Percentiles rank a stretch among this genome's conserved stretches.
phyloP scores from a whole-genome alignment of 2,888 invertebrate species.

The Heteromyza rotundicornis region DNA sequence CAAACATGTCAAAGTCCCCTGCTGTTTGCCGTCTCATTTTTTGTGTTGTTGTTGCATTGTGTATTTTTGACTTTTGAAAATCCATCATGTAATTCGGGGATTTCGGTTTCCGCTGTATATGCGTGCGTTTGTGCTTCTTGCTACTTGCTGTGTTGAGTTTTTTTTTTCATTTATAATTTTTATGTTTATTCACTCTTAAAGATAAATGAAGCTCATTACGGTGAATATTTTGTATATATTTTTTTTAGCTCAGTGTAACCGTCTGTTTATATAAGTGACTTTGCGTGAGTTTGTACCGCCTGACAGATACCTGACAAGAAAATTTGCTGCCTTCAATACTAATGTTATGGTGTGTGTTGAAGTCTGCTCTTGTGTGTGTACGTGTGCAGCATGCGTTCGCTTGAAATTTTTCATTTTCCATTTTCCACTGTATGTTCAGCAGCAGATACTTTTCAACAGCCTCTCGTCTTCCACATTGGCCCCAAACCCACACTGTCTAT shows the following conservation, averaged over 20 bases:
- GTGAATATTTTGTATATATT: too few relatives aligned
- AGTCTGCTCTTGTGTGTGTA: too few relatives aligned
- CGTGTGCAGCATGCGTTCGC: too few relatives aligned
- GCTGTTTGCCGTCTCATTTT: neutral
- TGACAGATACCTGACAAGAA: too few relatives aligned
- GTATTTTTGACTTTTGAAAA: conserved; percentile 38
- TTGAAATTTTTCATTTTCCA: too few relatives aligned
- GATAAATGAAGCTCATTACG: neutral
- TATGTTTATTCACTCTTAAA: neutral
- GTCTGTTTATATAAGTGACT: neutral
- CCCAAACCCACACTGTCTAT: too few relatives aligned
- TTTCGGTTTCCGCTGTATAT: conserved; percentile 21
- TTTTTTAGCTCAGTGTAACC: too few relatives aligned
- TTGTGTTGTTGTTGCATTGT: neutral
- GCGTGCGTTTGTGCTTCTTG: conserved; percentile 14
- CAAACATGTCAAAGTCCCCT: neutral
- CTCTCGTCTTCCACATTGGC: too few relatives aligned
- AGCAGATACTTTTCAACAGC: too few relatives aligned
- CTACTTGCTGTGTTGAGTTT: conserved; percentile 2
- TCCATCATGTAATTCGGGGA: conserved; percentile 45
- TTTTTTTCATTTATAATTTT: conserved; percentile 1
- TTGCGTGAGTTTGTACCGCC: neutral
- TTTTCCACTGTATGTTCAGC: too few relatives aligned
- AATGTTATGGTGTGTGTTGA: too few relatives aligned
- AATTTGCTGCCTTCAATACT: too few relatives aligned